These are phyloP conservation scores for Hemicentrotus pulcherrimus DNA, from an alignment of 35 echinoderm and acorn worm genomes.

Conservation along the genomic window DNA sequence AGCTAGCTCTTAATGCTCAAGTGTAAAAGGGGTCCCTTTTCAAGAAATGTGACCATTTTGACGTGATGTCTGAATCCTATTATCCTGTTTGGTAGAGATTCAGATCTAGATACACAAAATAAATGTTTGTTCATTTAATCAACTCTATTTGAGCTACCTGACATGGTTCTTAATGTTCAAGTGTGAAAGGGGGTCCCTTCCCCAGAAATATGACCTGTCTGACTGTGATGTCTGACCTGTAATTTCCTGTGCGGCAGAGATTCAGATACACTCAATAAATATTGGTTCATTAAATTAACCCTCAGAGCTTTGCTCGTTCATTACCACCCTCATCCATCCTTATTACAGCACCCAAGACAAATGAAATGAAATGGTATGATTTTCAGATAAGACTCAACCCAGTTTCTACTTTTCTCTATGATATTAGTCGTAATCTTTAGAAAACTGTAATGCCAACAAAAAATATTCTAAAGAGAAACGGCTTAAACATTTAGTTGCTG, in stretches of 20 bases:
- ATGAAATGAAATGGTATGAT: not conserved
- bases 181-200: too few species aligned
- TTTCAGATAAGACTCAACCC: not conserved
- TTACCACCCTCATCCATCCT: constrained; percentile 5
- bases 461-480: not conserved
- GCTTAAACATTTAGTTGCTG: not conserved
- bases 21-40: not conserved
- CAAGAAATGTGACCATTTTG: not conserved
- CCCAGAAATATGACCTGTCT: not conserved
- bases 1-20: not conserved
- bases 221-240: constrained; percentile 21
- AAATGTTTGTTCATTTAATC: too few species aligned
- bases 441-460: not conserved
- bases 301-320: not conserved
- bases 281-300: constrained; percentile 24
- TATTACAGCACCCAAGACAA: not conserved
- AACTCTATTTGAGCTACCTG: too few species aligned
- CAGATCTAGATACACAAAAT: too few species aligned
- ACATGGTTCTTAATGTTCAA: too few species aligned
- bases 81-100: too few species aligned
- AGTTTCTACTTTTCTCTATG: not conserved
- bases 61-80: not conserved
- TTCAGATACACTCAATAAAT: constrained; percentile 33
- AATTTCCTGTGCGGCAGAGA: constrained; percentile 22
- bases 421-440: not conserved